A percentile compares a stretch with the other conserved stretches of the same genome.
Conservation (phyloP, 1,140 invertebrate species). For the Pentalonia nigronervosa region DNA sequence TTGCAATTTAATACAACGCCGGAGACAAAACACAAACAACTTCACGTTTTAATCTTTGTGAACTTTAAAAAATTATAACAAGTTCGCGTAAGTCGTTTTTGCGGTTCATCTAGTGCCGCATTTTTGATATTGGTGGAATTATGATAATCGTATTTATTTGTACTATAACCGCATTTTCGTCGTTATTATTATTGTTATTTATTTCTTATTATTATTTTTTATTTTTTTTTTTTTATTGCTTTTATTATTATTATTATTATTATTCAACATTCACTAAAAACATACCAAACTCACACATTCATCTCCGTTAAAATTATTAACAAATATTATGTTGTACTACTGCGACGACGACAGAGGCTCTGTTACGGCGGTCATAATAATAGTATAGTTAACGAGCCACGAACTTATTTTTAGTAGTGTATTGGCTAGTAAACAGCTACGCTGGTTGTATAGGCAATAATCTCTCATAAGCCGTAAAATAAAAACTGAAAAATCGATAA, state of each 20-base stretch:
- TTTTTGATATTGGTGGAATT: background rate
- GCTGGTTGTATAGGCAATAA: background rate
- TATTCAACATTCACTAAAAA: background rate
- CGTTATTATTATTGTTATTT: background rate
- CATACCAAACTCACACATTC: background rate
- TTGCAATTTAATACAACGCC: background rate
- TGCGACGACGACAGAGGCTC: background rate
- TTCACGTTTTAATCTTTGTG: background rate
- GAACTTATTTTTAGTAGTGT: background rate
- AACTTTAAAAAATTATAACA: background rate
- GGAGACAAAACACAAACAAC: background rate
- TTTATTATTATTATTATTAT: background rate
- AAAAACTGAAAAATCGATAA: background rate
- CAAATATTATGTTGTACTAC: background rate
- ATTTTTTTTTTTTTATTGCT: background rate
- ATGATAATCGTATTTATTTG: background rate
- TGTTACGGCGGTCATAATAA: background rate
- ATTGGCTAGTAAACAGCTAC: background rate
- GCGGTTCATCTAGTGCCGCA: background rate
- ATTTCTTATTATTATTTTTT: background rate
- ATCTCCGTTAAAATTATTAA: background rate
- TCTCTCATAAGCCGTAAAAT: background rate
- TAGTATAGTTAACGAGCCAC: background rate
- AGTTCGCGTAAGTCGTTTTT: background rate
- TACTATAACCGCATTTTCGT: background rate